phyloP scores from a whole-genome alignment of 2,888 invertebrate genomes.

The Omphaloscelis lunosa region DNA sequence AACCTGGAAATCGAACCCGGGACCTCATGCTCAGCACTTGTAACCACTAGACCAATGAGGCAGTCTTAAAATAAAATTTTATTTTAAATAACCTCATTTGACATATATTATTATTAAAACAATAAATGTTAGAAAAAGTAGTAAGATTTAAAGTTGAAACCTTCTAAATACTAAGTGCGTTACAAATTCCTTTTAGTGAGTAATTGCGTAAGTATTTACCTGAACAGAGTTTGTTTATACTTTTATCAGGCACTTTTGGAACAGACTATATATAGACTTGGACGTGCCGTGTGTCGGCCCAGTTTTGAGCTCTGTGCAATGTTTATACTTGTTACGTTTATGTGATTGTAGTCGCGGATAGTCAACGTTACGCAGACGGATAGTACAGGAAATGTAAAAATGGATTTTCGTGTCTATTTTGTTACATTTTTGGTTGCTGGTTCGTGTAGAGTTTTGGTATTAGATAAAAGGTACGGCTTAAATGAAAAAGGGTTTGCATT shows the following conservation, averaged over 20 bases:
- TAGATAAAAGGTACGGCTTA: background rate
- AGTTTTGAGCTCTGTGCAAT: conserved; percentile 41
- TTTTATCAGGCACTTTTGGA: background rate
- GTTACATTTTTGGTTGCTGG: background rate
- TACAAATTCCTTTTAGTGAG: background rate
- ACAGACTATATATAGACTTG: background rate
- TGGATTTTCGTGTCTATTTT: background rate
- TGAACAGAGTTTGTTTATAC: background rate
- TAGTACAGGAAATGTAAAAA: conserved; percentile 23
- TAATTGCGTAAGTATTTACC: background rate
- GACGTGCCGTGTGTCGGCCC: conserved; percentile 53
- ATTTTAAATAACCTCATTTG: background rate
- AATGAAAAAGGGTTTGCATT: background rate
- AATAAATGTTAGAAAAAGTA: background rate
- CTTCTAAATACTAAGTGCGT: background rate
- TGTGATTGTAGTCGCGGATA: conserved; percentile 34
- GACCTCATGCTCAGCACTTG: too few relatives aligned
- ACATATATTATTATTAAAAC: background rate
- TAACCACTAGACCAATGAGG: too few relatives aligned
- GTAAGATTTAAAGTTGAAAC: background rate
- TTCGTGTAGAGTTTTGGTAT: background rate
- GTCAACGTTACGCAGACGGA: conserved; percentile 11
- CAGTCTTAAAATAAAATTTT: too few relatives aligned
- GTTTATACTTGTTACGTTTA: conserved; percentile 30
- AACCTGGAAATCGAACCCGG: too few relatives aligned